phyloP scores from a whole-genome alignment of 2,888 invertebrate genomes.

The Melolontha melolontha region DNA sequence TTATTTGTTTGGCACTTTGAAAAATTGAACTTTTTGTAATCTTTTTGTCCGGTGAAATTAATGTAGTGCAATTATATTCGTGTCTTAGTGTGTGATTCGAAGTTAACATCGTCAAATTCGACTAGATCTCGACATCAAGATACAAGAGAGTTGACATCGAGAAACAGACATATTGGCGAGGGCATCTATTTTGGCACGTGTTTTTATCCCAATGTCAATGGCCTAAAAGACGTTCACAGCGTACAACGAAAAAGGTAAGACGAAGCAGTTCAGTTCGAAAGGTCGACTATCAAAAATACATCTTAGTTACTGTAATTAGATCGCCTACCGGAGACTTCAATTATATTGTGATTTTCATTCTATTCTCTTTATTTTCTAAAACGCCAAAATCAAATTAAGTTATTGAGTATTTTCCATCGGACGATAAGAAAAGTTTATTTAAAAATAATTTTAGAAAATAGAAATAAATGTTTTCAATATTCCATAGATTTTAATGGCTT shows the following conservation, averaged over 20 bases:
- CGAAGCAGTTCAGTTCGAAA: background rate
- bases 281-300: background rate
- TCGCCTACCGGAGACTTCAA: no score
- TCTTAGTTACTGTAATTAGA: no score
- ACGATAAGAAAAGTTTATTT: no score
- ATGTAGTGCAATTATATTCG: slow-evolving; percentile 20
- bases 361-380: no score
- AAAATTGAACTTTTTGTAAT: slow-evolving; percentile 12
- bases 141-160: no score
- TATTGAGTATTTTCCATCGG: no score
- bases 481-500: no score
- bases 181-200: slow-evolving; percentile 34
- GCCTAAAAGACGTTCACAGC: slow-evolving; percentile 10
- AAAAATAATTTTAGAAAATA: no score
- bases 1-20: slow-evolving; percentile 26
- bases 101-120: background rate
- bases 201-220: slow-evolving; percentile 27
- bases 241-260: slow-evolving; percentile 4
- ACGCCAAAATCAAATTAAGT: no score
- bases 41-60: slow-evolving; percentile 29
- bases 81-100: background rate
- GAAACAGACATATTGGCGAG: slow-evolving; percentile 4
- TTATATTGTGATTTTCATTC: no score
- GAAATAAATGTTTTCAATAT: no score
- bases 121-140: no score